A percentile compares a stretch with the other conserved stretches of the same genome.
phyloP scores from a whole-genome alignment of 2,113 vertebrate genomes.

The Andinoacara biseriatus region DNA sequence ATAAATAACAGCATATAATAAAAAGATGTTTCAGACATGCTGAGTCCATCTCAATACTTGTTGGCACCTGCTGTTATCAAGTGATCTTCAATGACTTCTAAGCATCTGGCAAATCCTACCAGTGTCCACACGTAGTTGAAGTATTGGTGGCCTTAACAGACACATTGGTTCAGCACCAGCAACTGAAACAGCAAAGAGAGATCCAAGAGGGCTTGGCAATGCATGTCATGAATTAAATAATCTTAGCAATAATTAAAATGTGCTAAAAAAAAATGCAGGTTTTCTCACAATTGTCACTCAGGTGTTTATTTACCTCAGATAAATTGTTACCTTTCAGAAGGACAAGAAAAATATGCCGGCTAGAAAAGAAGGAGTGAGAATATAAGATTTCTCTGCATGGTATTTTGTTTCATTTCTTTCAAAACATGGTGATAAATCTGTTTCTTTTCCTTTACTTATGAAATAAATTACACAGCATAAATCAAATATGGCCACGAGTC shows the following conservation, averaged over 20 bases:
- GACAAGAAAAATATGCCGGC: background rate
- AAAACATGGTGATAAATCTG: conserved; percentile 17
- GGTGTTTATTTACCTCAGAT: conserved; percentile 23
- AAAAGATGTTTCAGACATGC: conserved; percentile 3
- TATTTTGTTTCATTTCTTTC: background rate
- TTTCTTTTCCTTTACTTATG: conserved; percentile 26
- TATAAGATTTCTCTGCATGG: background rate
- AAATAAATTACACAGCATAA: conserved; percentile 33
- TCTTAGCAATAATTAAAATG: conserved; percentile 71
- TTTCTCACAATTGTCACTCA: conserved; percentile 17
- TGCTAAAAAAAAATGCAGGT: conserved; percentile 44
- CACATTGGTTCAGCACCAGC: conserved; percentile 67
- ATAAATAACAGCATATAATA: background rate
- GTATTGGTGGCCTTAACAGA: conserved; percentile 44
- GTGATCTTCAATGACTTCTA: conserved; percentile 53
- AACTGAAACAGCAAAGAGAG: conserved; percentile 63
- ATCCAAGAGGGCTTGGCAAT: conserved; percentile 36
- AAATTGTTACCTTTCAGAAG: background rate
- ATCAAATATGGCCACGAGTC: conserved; percentile 45
- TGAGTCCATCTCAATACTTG: conserved; percentile 28
- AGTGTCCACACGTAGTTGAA: conserved; percentile 48
- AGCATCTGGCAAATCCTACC: conserved; percentile 46
- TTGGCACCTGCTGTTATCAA: conserved; percentile 50
- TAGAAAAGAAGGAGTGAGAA: background rate
- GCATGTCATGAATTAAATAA: conserved; percentile 67